Evolutionary conservation across 2,888 invertebrate species (phyloP).

Genomic region (Tupiocoris notatus): DNA sequence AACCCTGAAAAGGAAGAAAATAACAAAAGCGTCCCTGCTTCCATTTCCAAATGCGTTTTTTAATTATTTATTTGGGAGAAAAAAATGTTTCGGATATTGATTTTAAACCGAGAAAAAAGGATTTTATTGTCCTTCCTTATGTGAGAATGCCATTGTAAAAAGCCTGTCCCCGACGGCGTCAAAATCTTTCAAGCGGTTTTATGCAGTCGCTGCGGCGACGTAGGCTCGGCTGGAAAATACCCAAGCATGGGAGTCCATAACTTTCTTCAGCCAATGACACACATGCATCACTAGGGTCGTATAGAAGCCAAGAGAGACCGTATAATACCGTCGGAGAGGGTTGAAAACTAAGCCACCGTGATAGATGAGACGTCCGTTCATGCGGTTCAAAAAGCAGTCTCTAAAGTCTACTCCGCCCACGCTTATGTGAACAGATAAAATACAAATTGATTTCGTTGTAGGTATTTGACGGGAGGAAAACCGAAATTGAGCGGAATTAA

Average conservation of each 20-base stretch:
- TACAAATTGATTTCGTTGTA: too few species aligned
- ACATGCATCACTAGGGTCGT: conserved; percentile 25
- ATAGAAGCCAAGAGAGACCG: not conserved
- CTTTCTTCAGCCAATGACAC: conserved; percentile 30
- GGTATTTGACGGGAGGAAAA: too few species aligned
- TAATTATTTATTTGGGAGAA: too few species aligned
- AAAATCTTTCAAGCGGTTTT: not conserved
- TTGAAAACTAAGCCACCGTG: conserved; percentile 8
- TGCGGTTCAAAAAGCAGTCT: not conserved
- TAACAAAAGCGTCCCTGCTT: too few species aligned
- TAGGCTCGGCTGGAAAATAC: not conserved
- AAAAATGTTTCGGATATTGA: too few species aligned
- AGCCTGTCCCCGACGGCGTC: not conserved
- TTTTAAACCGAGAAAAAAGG: too few species aligned
- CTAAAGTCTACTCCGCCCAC: not conserved
- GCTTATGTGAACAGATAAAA: too few species aligned
- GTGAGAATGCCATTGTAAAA: not conserved
- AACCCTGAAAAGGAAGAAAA: too few species aligned
- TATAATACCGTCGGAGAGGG: not conserved
- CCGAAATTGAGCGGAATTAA: too few species aligned
- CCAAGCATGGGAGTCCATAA: conserved; percentile 14
- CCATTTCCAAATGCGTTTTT: too few species aligned
- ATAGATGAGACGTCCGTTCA: conserved; percentile 5
- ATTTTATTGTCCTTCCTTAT: not conserved
- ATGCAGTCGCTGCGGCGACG: too few species aligned